phyloP scores from a whole-genome alignment of 1,140 invertebrate species.

The Atta colombica region DNA sequence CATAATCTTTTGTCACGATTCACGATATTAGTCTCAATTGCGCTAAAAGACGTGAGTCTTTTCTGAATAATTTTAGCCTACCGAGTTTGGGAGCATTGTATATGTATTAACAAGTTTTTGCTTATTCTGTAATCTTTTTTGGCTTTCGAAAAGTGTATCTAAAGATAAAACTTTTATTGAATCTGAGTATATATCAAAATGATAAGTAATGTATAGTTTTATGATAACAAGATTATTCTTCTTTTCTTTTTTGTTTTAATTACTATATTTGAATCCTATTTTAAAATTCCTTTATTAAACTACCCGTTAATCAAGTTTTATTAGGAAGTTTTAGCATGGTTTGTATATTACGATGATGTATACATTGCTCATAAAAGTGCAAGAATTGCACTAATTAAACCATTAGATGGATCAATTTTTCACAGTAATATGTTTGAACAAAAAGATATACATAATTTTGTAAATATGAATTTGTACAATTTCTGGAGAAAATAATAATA shows the following conservation, averaged over 20 bases:
- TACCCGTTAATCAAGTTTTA: conserved; percentile 29
- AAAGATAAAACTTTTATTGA: conserved; percentile 22
- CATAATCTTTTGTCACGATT: conserved; percentile 74
- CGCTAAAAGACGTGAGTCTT: conserved; percentile 74
- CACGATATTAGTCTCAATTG: conserved; percentile 72
- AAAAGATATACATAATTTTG: conserved; percentile 72
- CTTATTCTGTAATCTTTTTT: conserved; percentile 5
- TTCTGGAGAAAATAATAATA: conserved; percentile 70
- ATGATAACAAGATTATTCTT: conserved; percentile 33
- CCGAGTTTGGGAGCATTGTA: conserved; percentile 48
- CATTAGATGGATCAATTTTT: conserved; percentile 63
- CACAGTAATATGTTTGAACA: conserved; percentile 65
- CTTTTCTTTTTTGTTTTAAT: not conserved
- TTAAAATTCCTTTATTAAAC: conserved; percentile 30
- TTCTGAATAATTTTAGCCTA: conserved; percentile 66
- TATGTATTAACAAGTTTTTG: conserved; percentile 62
- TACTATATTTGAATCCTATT: conserved; percentile 34
- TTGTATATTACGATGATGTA: conserved; percentile 50
- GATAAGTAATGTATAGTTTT: conserved; percentile 19
- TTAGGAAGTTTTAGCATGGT: conserved; percentile 35
- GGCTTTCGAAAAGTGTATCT: conserved; percentile 38
- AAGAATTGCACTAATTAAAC: conserved; percentile 58
- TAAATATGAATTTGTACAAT: conserved; percentile 78
- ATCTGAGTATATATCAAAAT: conserved; percentile 23
- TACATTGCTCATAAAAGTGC: conserved; percentile 48